These are phyloP conservation scores for Notolabrus celidotus DNA, from an alignment of 2,797 vertebrate species.

Conservation along the genomic window DNA sequence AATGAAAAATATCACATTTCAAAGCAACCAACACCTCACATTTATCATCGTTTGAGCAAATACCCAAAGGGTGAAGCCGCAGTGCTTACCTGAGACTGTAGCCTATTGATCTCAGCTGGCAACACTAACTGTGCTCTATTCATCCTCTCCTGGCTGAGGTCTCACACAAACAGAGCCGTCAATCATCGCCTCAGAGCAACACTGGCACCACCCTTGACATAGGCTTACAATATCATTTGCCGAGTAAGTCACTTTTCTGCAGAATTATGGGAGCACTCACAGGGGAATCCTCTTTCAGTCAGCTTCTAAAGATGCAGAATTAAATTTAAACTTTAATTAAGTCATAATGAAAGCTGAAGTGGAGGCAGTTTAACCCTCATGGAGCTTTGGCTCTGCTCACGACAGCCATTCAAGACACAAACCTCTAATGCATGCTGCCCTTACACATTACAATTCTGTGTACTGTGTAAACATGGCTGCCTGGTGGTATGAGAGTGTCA, in stretches of 20 bases:
- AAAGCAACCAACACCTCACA: slow-evolving; percentile 52
- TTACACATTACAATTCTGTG: slow-evolving; percentile 17
- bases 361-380: slow-evolving; percentile 56
- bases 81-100: slow-evolving; percentile 75
- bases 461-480: slow-evolving; percentile 33
- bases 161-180: slow-evolving; percentile 78
- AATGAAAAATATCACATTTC: slow-evolving; percentile 79
- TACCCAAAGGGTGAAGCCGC: slow-evolving; percentile 68
- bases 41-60: slow-evolving; percentile 76
- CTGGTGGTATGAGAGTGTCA: slow-evolving; percentile 23
- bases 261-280: slow-evolving; percentile 50
- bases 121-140: slow-evolving; percentile 74
- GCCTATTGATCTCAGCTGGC: slow-evolving; percentile 80
- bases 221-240: slow-evolving; percentile 76
- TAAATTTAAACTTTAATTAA: slow-evolving; percentile 79
- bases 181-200: slow-evolving; percentile 66
- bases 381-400: slow-evolving; percentile 55
- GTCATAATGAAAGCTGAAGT: slow-evolving; percentile 69
- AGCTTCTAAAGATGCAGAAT: slow-evolving; percentile 71
- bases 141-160: slow-evolving; percentile 69
- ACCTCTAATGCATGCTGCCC: slow-evolving; percentile 19
- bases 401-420: slow-evolving; percentile 36
- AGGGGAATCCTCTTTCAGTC: slow-evolving; percentile 54
- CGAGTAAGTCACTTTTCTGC: slow-evolving; percentile 66
- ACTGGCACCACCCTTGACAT: slow-evolving; percentile 70